Percentiles rank a stretch among this genome's conserved stretches.
Conservation (phyloP, 1,140 invertebrate species). For the Calosoma granatense region DNA sequence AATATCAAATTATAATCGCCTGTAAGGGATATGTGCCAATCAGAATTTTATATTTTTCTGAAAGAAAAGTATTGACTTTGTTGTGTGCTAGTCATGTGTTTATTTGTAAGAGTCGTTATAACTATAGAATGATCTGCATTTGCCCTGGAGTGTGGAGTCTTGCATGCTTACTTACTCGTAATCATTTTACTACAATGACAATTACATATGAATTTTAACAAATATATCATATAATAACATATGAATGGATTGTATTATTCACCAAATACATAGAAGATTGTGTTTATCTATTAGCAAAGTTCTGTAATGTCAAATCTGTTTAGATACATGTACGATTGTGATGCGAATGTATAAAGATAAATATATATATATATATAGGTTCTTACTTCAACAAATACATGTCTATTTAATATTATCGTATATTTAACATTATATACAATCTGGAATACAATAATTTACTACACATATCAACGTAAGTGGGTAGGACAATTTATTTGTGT, state of each 20-base stretch:
- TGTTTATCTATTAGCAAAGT: neutral
- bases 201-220: neutral
- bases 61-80: slow-evolving; percentile 1
- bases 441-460: neutral
- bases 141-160: neutral
- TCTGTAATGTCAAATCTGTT: neutral
- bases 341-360: too few relatives aligned
- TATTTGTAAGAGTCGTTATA: neutral
- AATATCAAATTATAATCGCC: neutral
- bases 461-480: neutral
- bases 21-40: neutral
- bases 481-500: neutral
- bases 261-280: neutral
- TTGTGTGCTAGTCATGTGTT: slow-evolving; percentile 4
- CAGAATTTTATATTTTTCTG: slow-evolving; percentile 5
- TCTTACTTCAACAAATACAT: neutral
- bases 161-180: too few relatives aligned
- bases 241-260: neutral
- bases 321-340: slow-evolving; percentile 1
- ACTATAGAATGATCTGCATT: neutral
- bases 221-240: neutral
- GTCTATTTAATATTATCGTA: neutral
- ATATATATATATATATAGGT: neutral
- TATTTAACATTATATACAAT: neutral
- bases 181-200: too few relatives aligned